phyloP scores from a whole-genome alignment of 2,888 invertebrate genomes.

The Sarcophaga carnaria region DNA sequence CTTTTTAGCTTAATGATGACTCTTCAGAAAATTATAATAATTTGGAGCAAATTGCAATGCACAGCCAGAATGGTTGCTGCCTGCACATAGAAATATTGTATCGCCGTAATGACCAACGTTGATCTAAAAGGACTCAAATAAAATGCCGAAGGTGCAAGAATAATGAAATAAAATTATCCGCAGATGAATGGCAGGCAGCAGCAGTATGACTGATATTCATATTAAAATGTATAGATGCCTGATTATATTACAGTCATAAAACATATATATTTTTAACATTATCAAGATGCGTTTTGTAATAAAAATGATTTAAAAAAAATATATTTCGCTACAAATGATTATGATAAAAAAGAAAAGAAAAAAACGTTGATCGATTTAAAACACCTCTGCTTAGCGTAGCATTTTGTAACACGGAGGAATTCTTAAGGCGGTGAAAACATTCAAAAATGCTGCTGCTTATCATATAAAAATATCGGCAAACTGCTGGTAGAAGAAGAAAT shows the following conservation, averaged over 20 bases:
- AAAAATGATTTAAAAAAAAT: background rate
- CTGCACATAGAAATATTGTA: too few species aligned
- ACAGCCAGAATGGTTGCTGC: too few species aligned
- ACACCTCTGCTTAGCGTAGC: background rate
- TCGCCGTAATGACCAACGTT: too few species aligned
- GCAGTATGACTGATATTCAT: background rate
- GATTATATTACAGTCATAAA: slow-evolving; percentile 59
- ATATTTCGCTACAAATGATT: slow-evolving; percentile 53
- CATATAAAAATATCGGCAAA: background rate
- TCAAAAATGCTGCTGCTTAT: background rate
- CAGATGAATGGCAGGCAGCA: background rate
- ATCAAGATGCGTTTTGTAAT: slow-evolving; percentile 69
- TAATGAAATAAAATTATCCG: background rate
- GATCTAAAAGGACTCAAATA: too few species aligned
- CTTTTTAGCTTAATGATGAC: too few species aligned
- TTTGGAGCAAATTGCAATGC: too few species aligned
- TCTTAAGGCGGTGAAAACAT: background rate
- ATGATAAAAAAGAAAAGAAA: background rate
- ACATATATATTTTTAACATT: slow-evolving; percentile 68
- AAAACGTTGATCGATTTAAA: background rate
- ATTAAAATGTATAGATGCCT: slow-evolving; percentile 13
- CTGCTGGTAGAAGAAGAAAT: background rate
- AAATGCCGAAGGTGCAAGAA: too few species aligned
- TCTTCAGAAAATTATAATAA: too few species aligned
- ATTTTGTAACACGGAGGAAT: background rate